Percentiles rank a stretch among this genome's conserved stretches.
Conservation (phyloP, 2,797 vertebrate species). For the Gouania willdenowi region DNA sequence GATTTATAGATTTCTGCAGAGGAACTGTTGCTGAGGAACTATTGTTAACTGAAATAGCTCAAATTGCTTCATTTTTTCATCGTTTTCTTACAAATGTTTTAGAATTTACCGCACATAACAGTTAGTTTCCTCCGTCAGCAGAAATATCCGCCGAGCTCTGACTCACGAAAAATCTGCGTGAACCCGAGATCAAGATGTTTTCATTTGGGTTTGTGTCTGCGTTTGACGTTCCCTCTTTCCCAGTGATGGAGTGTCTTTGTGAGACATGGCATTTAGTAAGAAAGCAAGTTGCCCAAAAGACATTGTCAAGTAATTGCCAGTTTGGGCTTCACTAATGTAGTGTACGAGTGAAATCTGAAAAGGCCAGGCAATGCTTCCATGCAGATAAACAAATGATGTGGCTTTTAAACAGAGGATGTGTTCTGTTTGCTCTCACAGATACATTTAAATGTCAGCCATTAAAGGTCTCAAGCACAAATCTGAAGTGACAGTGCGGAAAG, state of each 20-base stretch:
- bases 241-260: slow-evolving; percentile 48
- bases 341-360: slow-evolving; percentile 71
- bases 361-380: slow-evolving; percentile 74
- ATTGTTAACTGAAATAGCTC: too few species aligned
- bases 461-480: slow-evolving; percentile 63
- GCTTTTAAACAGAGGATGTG: slow-evolving; percentile 70
- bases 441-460: slow-evolving; percentile 76
- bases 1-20: too few species aligned
- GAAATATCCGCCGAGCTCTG: too few species aligned
- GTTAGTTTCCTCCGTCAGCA: too few species aligned
- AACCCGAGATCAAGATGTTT: slow-evolving; percentile 20
- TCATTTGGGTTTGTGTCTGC: too few species aligned
- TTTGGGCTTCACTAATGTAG: slow-evolving; percentile 78
- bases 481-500: slow-evolving; percentile 17
- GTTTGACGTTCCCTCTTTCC: too few species aligned
- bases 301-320: slow-evolving; percentile 74
- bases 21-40: too few species aligned
- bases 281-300: slow-evolving; percentile 70
- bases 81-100: too few species aligned
- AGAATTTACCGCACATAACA: too few species aligned
- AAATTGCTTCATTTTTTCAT: too few species aligned
- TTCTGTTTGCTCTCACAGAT: slow-evolving; percentile 64
- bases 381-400: slow-evolving; percentile 79
- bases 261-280: slow-evolving; percentile 71
- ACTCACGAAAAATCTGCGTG: too few species aligned